These are phyloP conservation scores for Pedionomus torquatus DNA, from an alignment of 2,113 vertebrate genomes.

Conservation along the genomic window DNA sequence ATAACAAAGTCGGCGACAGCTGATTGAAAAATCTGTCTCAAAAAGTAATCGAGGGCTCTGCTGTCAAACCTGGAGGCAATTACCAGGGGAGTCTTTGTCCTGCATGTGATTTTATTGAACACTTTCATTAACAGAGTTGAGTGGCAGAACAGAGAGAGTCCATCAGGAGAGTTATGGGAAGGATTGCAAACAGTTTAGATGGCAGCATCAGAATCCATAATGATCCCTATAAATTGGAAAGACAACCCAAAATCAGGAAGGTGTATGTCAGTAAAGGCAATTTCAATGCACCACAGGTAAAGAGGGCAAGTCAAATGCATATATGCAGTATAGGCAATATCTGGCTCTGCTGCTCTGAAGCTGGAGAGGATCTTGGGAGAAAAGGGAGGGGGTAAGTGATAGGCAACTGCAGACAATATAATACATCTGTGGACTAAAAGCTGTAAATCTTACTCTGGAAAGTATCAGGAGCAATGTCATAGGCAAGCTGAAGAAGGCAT, in stretches of 20 bases:
- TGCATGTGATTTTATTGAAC: not conserved
- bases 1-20: not conserved
- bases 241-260: not conserved
- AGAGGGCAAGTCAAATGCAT: not conserved
- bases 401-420: not conserved
- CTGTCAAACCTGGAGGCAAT: not conserved
- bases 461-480: not conserved
- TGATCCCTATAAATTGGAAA: not conserved
- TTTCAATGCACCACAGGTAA: not conserved
- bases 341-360: not conserved
- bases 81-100: not conserved
- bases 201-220: constrained; percentile 16
- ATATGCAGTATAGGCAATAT: not conserved
- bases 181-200: not conserved
- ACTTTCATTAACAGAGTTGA: constrained; percentile 12
- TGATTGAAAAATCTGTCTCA: constrained; percentile 11
- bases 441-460: not conserved
- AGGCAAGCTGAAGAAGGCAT: not conserved
- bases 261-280: not conserved
- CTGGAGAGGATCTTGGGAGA: not conserved
- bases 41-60: not conserved
- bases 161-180: not conserved
- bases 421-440: not conserved
- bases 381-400: not conserved
- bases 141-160: constrained; percentile 5